phyloP scores from a whole-genome alignment of 2,113 vertebrate genomes.

The Chaetodon trifascialis region DNA sequence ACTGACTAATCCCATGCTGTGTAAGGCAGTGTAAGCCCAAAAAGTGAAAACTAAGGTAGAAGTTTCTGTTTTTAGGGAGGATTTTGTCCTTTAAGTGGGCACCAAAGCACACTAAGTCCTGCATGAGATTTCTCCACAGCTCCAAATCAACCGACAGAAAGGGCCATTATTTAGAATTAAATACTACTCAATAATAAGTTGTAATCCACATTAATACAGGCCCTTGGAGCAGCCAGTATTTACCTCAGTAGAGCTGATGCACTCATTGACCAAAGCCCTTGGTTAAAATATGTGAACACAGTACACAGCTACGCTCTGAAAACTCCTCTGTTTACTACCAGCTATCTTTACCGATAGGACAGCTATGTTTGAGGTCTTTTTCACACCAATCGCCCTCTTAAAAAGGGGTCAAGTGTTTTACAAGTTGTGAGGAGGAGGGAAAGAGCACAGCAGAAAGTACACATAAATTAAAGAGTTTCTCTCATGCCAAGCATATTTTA shows the following conservation, averaged over 20 bases:
- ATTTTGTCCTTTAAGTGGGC: neutral
- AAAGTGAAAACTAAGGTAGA: constrained; percentile 25
- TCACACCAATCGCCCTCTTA: constrained; percentile 21
- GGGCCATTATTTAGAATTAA: neutral
- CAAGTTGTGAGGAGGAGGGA: constrained; percentile 21
- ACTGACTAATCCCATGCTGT: constrained; percentile 26
- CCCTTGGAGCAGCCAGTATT: neutral
- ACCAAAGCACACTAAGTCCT: neutral
- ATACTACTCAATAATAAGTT: neutral
- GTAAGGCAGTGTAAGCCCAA: neutral
- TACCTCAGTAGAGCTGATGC: constrained; percentile 7
- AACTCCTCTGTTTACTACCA: constrained; percentile 23
- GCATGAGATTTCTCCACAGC: constrained; percentile 1
- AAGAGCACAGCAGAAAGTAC: constrained; percentile 18
- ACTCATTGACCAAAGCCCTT: constrained; percentile 1
- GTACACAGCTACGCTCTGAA: constrained; percentile 26
- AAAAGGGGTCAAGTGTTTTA: constrained; percentile 10
- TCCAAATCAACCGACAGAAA: neutral
- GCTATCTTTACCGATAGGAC: no score
- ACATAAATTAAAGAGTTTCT: constrained; percentile 7
- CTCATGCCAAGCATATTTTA: constrained; percentile 42
- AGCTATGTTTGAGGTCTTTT: constrained; percentile 6
- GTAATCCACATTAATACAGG: no score
- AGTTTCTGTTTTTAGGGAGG: neutral
- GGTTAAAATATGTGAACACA: constrained; percentile 39